These are phyloP conservation scores for Pogonognathellus flavescens DNA, from an alignment of 1,140 invertebrate species.

Conservation along the genomic window DNA sequence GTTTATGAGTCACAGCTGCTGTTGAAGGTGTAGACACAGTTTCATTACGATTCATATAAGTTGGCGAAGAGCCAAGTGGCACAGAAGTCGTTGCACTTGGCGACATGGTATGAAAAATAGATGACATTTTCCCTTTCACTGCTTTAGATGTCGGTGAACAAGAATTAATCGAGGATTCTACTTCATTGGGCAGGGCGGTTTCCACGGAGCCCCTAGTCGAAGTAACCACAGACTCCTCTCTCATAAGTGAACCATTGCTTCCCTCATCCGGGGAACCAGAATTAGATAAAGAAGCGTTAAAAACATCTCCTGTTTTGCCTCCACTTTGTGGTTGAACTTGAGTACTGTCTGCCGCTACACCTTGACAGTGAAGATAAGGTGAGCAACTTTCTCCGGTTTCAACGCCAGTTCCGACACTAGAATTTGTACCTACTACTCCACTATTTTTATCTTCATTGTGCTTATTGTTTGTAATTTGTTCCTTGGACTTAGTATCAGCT, in stretches of 20 bases:
- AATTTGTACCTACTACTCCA: conserved; percentile 15
- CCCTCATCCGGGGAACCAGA: conserved; percentile 49
- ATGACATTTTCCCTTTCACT: conserved; percentile 63
- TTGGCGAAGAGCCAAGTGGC: conserved; percentile 4
- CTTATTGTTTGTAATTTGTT: not conserved
- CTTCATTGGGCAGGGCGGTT: conserved; percentile 72
- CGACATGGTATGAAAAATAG: not conserved
- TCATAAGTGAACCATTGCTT: conserved; percentile 45
- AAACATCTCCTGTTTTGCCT: conserved; percentile 17
- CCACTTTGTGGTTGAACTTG: conserved; percentile 56
- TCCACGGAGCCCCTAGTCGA: conserved; percentile 61
- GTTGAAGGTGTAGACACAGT: not conserved
- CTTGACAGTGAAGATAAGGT: conserved; percentile 47
- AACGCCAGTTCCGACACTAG: not conserved
- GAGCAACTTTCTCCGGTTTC: conserved; percentile 28
- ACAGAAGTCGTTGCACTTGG: conserved; percentile 24
- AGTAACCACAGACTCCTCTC: conserved; percentile 62
- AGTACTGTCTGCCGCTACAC: conserved; percentile 63
- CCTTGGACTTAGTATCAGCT: not conserved
- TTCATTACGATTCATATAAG: not conserved
- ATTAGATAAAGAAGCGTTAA: not conserved
- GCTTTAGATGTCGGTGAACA: conserved; percentile 69
- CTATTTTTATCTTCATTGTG: conserved; percentile 15
- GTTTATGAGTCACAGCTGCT: conserved; percentile 3
- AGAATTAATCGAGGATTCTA: conserved; percentile 69